Conservation (phyloP, 2,888 invertebrate genomes). For the Enchytraeus crypticus region DNA sequence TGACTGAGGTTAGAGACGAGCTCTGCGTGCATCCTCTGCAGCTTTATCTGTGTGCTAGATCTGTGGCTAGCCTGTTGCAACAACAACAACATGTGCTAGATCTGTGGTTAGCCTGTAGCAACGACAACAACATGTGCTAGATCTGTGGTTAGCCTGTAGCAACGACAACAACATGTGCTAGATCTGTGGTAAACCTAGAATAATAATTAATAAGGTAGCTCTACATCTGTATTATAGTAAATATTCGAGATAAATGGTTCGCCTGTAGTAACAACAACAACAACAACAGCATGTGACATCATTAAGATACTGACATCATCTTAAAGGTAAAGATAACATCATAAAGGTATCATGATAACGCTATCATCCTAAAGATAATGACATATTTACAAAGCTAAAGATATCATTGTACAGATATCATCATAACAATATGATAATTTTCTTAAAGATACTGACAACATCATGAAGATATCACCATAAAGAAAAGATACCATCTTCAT, state of each 20-base stretch:
- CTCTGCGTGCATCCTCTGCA: constrained; percentile 40
- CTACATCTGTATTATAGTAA: neutral
- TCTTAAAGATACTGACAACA: no score
- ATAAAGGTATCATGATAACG: no score
- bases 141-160: constrained; percentile 48
- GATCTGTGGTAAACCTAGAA: constrained; percentile 50
- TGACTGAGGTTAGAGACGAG: constrained; percentile 41
- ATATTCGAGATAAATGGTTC: neutral
- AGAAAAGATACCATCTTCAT: no score
- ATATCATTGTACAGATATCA: no score
- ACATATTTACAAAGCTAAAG: no score
- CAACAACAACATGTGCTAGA: constrained; percentile 40
- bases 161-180: constrained; percentile 33
- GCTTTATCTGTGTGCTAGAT: constrained; percentile 48
- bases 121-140: constrained; percentile 39
- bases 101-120: constrained; percentile 48
- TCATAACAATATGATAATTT: no score
- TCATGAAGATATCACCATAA: no score
- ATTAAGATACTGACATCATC: no score
- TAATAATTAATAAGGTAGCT: neutral
- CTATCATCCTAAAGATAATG: no score
- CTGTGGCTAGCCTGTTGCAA: constrained; percentile 46
- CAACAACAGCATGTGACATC: no score
- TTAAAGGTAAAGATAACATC: no score
- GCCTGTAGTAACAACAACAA: neutral